phyloP scores from a whole-genome alignment of 2,888 invertebrate genomes.

The Nemoura dubitans region DNA sequence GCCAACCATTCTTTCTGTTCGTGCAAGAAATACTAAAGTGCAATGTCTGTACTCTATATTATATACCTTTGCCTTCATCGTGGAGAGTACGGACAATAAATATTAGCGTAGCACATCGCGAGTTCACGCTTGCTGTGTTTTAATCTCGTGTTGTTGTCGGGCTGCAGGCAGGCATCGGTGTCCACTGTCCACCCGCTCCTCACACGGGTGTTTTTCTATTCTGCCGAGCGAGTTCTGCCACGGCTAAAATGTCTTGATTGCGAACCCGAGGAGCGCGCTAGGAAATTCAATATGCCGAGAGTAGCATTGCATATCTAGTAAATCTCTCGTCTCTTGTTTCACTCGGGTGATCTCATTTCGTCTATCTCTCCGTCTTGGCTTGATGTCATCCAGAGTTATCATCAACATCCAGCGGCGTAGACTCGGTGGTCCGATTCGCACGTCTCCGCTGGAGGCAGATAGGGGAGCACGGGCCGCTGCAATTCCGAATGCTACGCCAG shows the following conservation, averaged over 20 bases:
- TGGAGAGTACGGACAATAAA: not conserved
- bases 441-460: no score
- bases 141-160: not conserved
- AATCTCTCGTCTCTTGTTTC: constrained; percentile 7
- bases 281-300: not conserved
- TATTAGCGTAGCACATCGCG: not conserved
- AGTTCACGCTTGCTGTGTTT: not conserved
- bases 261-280: not conserved
- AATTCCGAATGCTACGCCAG: no score
- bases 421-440: not conserved
- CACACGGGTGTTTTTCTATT: not conserved
- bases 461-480: no score
- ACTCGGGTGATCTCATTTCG: not conserved
- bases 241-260: not conserved
- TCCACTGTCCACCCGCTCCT: not conserved
- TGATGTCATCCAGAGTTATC: not conserved
- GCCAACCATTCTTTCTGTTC: not conserved
- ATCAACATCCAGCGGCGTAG: not conserved
- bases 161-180: not conserved
- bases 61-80: not conserved
- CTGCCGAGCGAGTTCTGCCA: not conserved
- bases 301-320: not conserved
- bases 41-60: not conserved
- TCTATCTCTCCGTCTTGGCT: not conserved
- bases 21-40: not conserved